phyloP scores from a whole-genome alignment of 2,888 invertebrate genomes.

The Caenorhabditis wallacei region DNA sequence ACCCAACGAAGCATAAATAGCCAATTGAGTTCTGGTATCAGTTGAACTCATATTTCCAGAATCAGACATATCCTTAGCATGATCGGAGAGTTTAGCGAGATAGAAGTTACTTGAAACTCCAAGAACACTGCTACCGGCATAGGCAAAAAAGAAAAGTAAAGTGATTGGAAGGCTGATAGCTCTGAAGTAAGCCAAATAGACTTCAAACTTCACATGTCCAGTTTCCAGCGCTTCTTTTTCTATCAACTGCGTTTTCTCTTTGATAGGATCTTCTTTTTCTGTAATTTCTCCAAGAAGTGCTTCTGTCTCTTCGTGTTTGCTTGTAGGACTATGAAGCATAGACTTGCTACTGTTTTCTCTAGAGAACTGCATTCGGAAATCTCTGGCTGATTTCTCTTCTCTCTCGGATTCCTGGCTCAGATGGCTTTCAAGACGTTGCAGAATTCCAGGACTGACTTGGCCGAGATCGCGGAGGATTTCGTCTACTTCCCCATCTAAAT shows the following conservation, averaged over 20 bases:
- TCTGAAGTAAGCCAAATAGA: slow-evolving; percentile 92
- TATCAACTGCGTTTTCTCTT: slow-evolving; percentile 86
- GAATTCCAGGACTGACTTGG: slow-evolving; percentile 78
- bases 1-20: slow-evolving; percentile 85
- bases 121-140: slow-evolving; percentile 76
- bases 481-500: slow-evolving; percentile 78
- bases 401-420: slow-evolving; percentile 67
- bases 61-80: slow-evolving; percentile 77
- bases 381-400: slow-evolving; percentile 17
- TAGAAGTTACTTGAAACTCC: slow-evolving; percentile 80
- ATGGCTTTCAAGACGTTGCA: slow-evolving; percentile 74
- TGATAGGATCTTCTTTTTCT: slow-evolving; percentile 36
- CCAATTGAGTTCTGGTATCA: slow-evolving; percentile 83
- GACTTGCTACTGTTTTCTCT: slow-evolving; percentile 18
- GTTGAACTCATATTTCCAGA: slow-evolving; percentile 61
- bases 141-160: slow-evolving; percentile 87
- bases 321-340: slow-evolving; percentile 18
- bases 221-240: slow-evolving; percentile 94
- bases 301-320: slow-evolving; percentile 63
- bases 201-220: slow-evolving; percentile 91
- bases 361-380: neutral
- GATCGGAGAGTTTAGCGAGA: slow-evolving; percentile 81
- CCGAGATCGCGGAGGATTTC: slow-evolving; percentile 81
- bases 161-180: slow-evolving; percentile 91
- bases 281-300: slow-evolving; percentile 52